Percentiles rank a stretch among this genome's conserved stretches.
Conservation (phyloP, 1,140 invertebrate species). For the Drosophila grimshawi region DNA sequence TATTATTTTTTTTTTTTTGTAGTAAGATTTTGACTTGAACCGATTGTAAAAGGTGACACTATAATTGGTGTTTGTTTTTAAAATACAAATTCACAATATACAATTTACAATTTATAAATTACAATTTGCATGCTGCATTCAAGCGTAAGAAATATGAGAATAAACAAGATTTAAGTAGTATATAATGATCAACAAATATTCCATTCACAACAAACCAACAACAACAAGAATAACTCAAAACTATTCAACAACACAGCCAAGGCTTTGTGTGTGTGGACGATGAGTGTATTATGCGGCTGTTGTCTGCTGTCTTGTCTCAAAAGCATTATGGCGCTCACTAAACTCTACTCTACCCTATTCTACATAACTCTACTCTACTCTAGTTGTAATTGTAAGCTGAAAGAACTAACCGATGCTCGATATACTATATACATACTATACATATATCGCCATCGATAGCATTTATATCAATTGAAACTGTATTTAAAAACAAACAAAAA, state of each 20-base stretch:
- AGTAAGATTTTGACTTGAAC: conserved; percentile 3
- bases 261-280: conserved; percentile 8
- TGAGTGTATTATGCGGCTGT: conserved; percentile 6
- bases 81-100: conserved; percentile 33
- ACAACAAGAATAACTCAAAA: conserved; percentile 17
- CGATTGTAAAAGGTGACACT: conserved; percentile 16
- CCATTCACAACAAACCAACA: conserved; percentile 17
- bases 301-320: conserved; percentile 38
- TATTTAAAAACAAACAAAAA: conserved; percentile 37
- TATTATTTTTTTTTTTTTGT: conserved; percentile 12
- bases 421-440: conserved; percentile 27
- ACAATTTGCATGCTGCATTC: neutral
- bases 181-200: conserved; percentile 47
- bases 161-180: conserved; percentile 47
- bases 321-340: conserved; percentile 15
- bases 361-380: conserved; percentile 30
- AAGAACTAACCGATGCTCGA: conserved; percentile 29
- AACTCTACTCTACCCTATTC: conserved; percentile 24
- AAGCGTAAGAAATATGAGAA: conserved; percentile 28
- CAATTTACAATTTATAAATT: conserved; percentile 23
- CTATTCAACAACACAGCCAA: conserved; percentile 9
- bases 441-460: conserved; percentile 54
- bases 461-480: conserved; percentile 52
- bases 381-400: conserved; percentile 45
- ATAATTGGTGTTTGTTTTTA: conserved; percentile 17